Conservation (phyloP, 2,113 vertebrate genomes). For the Mustelus asterias region DNA sequence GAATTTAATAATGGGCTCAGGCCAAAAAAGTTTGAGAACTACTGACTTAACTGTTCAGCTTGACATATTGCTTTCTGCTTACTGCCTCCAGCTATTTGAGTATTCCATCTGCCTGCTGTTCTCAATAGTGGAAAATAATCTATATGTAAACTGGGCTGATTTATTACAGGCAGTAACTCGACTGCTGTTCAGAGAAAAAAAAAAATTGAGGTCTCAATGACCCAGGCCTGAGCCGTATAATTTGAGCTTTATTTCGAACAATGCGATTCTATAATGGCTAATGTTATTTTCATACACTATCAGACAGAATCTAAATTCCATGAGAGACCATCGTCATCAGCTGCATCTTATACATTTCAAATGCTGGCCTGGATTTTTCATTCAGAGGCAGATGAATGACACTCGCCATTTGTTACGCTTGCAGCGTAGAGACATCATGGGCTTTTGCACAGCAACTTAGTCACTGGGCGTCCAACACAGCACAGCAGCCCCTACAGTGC, state of each 20-base stretch:
- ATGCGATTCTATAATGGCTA: neutral
- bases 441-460: neutral
- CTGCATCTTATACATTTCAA: neutral
- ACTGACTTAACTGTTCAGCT: neutral
- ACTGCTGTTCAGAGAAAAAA: neutral
- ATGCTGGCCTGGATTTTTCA: neutral
- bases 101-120: neutral
- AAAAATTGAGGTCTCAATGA: slow-evolving; percentile 10
- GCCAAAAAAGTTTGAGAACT: neutral
- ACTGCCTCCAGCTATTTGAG: slow-evolving; percentile 13
- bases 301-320: neutral
- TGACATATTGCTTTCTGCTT: neutral
- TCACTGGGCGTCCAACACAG: neutral
- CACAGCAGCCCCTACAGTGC: neutral
- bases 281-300: neutral
- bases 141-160: neutral
- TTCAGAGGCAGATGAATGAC: neutral
- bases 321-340: neutral
- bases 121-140: neutral
- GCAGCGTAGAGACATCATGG: too few species aligned
- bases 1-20: neutral
- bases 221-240: neutral
- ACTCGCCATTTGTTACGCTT: neutral
- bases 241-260: neutral
- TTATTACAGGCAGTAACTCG: neutral